phyloP scores from a whole-genome alignment of 1,140 invertebrate species.

The Neuroterus valhalla region DNA sequence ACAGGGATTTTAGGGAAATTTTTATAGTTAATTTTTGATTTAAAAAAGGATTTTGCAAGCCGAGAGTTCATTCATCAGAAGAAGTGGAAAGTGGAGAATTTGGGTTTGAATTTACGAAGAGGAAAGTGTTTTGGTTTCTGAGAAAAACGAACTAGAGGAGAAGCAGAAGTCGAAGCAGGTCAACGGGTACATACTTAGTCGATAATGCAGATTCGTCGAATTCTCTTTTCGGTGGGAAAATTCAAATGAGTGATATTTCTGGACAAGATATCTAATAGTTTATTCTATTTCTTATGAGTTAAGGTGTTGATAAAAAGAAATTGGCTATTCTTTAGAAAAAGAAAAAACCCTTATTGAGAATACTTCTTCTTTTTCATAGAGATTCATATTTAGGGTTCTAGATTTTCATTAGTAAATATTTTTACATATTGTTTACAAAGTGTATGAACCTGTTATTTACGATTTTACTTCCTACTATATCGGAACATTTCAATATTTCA shows the following conservation, averaged over 20 bases:
- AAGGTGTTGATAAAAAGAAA: too few relatives aligned
- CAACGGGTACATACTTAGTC: neutral
- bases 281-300: too few relatives aligned
- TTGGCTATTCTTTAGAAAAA: too few relatives aligned
- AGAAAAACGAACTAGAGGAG: neutral
- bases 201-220: neutral
- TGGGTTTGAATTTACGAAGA: neutral
- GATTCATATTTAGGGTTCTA: too few relatives aligned
- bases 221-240: neutral
- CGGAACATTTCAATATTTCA: too few relatives aligned
- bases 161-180: constrained; percentile 4
- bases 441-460: too few relatives aligned
- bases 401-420: too few relatives aligned
- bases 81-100: neutral
- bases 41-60: too few relatives aligned
- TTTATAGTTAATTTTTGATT: neutral
- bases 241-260: neutral
- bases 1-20: constrained; percentile 5
- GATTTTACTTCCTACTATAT: too few relatives aligned
- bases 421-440: too few relatives aligned
- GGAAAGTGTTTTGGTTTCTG: neutral
- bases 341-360: too few relatives aligned
- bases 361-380: too few relatives aligned
- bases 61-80: neutral
- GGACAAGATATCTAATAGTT: neutral